These are phyloP conservation scores for Lasioglossum calceatum DNA, from an alignment of 2,888 invertebrate genomes.

Conservation along the genomic window DNA sequence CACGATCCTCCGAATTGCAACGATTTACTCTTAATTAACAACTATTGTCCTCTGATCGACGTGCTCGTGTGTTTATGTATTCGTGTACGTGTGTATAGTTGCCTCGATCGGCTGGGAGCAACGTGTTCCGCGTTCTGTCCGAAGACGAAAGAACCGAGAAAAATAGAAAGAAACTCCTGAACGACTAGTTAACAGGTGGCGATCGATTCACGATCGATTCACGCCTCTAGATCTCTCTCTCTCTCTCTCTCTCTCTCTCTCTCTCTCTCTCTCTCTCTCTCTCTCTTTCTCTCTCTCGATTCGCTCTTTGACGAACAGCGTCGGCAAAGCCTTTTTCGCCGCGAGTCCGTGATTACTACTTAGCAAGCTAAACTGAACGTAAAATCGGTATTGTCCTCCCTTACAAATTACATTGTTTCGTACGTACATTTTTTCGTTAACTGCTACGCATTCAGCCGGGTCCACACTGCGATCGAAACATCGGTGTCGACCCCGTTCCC, in stretches of 20 bases:
- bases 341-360: conserved; percentile 56
- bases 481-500: background rate
- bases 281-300: too few relatives aligned
- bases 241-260: too few relatives aligned
- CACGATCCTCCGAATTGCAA: conserved; percentile 35
- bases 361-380: conserved; percentile 72
- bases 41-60: conserved; percentile 62
- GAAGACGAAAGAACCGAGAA: background rate
- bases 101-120: background rate
- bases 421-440: conserved; percentile 59
- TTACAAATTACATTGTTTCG: conserved; percentile 74
- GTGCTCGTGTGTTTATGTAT: background rate
- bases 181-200: conserved; percentile 2
- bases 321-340: conserved; percentile 55
- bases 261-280: too few relatives aligned
- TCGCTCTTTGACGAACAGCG: conserved; percentile 33
- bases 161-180: background rate
- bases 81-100: background rate
- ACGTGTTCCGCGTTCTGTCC: background rate
- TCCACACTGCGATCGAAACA: background rate
- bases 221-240: background rate
- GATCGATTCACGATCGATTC: background rate
- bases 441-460: conserved; percentile 20
- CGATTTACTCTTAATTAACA: conserved; percentile 55
- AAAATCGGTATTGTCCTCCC: conserved; percentile 81